Percentiles rank a stretch among this genome's conserved stretches.
phyloP scores from a whole-genome alignment of 2,797 vertebrate genomes.

The Scolopax bukidnonensis region DNA sequence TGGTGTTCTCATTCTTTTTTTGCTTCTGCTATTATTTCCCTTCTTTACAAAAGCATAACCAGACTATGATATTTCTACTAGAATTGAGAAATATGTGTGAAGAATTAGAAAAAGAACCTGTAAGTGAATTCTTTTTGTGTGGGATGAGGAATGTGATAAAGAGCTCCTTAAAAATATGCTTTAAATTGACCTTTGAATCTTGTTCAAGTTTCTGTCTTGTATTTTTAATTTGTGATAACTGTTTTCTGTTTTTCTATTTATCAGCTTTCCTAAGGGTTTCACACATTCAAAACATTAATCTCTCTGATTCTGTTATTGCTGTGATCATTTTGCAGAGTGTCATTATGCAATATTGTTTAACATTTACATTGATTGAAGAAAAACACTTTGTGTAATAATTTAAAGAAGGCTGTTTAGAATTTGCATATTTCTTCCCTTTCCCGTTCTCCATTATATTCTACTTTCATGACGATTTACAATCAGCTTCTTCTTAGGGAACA shows the following conservation, averaged over 20 bases:
- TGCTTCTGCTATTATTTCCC: neutral
- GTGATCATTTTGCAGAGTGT: constrained; percentile 5
- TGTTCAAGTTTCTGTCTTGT: constrained; percentile 36
- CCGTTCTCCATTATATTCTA: neutral
- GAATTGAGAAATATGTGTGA: neutral
- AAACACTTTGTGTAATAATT: neutral
- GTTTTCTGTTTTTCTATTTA: constrained; percentile 32
- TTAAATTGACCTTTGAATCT: constrained; percentile 38
- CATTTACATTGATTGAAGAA: neutral
- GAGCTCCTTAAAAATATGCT: constrained; percentile 34
- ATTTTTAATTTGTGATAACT: constrained; percentile 32
- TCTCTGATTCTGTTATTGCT: constrained; percentile 7
- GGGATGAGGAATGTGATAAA: neutral
- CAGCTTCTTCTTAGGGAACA: neutral
- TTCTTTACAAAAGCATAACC: neutral
- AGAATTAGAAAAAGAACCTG: constrained; percentile 3
- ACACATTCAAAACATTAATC: constrained; percentile 26
- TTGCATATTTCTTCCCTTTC: neutral
- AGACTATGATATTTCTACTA: neutral
- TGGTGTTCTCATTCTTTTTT: neutral
- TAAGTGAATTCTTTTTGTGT: neutral
- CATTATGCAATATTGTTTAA: constrained; percentile 21
- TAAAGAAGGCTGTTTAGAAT: neutral
- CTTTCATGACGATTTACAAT: neutral
- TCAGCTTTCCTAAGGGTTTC: constrained; percentile 36